Conservation (phyloP, 2,113 vertebrate species). For the Rynchops niger region DNA sequence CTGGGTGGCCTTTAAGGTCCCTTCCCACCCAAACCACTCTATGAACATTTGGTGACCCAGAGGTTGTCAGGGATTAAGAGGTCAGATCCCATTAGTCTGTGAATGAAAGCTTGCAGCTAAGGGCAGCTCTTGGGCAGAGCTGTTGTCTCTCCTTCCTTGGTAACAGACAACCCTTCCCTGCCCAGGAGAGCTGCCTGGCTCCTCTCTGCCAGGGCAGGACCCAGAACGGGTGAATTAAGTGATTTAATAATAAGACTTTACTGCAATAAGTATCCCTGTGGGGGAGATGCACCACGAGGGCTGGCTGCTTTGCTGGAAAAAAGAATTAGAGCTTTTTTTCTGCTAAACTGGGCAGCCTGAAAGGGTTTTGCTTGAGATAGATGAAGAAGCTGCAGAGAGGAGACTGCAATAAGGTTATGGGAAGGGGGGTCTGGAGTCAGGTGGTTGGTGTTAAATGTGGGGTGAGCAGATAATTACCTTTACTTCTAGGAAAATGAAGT, state of each 20-base stretch:
- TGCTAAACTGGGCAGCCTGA: neutral
- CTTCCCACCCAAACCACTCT: neutral
- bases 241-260: neutral
- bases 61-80: accelerated
- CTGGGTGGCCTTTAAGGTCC: neutral
- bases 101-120: too few relatives aligned
- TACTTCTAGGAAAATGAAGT: neutral
- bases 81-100: accelerated
- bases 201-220: neutral
- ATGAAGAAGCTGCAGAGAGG: too few relatives aligned
- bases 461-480: neutral
- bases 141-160: neutral
- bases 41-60: accelerated
- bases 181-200: neutral
- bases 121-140: neutral
- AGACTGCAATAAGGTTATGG: neutral
- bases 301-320: neutral
- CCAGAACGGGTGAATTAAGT: neutral
- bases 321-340: neutral
- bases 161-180: neutral
- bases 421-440: neutral
- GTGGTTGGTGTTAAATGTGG: neutral
- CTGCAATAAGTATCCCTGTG: neutral
- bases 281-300: neutral
- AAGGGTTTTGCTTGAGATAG: neutral